phyloP scores from a whole-genome alignment of 2,888 invertebrate species.

The Sesia apiformis region DNA sequence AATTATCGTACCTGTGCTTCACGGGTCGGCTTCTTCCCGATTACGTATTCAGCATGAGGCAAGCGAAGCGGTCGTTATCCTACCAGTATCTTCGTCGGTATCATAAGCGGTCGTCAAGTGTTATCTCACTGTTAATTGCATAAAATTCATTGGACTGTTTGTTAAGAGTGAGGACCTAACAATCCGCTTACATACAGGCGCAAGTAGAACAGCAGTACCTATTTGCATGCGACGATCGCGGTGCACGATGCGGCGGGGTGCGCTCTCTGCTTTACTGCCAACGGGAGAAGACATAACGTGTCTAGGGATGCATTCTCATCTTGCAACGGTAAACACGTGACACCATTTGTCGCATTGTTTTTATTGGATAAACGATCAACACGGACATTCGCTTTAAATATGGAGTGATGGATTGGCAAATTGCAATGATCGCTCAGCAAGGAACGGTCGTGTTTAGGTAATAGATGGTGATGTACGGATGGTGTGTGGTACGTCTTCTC shows the following conservation, averaged over 20 bases:
- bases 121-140: background rate
- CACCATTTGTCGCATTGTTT: no score
- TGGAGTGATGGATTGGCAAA: no score
- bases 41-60: slow-evolving; percentile 37
- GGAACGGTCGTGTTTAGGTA: no score
- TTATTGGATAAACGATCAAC: no score
- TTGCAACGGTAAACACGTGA: background rate
- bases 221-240: slow-evolving; percentile 65
- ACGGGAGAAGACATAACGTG: slow-evolving; percentile 45
- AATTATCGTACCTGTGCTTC: slow-evolving; percentile 39
- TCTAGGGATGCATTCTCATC: slow-evolving; percentile 1
- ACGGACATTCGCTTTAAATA: no score
- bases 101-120: slow-evolving; percentile 16
- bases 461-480: no score
- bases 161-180: slow-evolving; percentile 12
- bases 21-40: slow-evolving; percentile 20
- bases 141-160: background rate
- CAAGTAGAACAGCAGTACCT: slow-evolving; percentile 35
- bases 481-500: slow-evolving; percentile 36
- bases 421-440: no score
- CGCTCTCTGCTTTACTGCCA: slow-evolving; percentile 46
- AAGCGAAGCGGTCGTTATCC: slow-evolving; percentile 51
- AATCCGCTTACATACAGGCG: slow-evolving; percentile 10
- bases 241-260: slow-evolving; percentile 65
- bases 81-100: slow-evolving; percentile 22